Evolutionary conservation across 2,797 vertebrate genomes (phyloP), one percentile per base, ranked within the genome.

Genomic region (Dendrocincla tyrannina): DNA sequence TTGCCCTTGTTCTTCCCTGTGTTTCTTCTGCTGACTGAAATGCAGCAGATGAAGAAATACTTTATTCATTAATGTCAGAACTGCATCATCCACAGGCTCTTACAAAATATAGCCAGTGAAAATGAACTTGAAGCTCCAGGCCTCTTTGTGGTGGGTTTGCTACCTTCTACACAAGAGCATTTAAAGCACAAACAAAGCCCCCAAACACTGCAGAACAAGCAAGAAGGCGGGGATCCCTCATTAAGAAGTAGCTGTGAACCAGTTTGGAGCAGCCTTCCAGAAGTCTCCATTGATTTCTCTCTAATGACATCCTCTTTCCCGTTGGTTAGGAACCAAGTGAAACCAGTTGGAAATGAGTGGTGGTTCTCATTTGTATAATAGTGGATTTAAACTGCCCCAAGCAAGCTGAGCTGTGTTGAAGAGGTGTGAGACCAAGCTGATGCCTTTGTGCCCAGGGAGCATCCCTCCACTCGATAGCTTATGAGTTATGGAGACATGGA

Each of bases 1-100:
- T 83, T 85, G 35, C 37, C 24, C 32, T 87, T 5, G 0, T 95
- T 94, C 50, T 72, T 93, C 67, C 70, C 3, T 60, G 60, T 72
- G 23, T 85, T 88, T 74, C 60, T 91, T 87, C 33, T 1, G 3
- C 79, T 79, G 75, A 92, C 90, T 3, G 50, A 91, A 81, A 69
- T 72, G 70, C 58, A 93, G 72, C 60, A 50, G 63, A 90, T 86
- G 88, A 89, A 96, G 47, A 88, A 91, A 80, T 92, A 35, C 80
- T 96, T 92, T 33, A 90, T 89, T 94, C 86, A 42, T 94, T 86
- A 77, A 56, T 73, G 84, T 92, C 88, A 93, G 66, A 50, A 72
- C 88, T 84, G 62, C 59, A 79, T 74, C 94, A 67, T 94, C 79
- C 56, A 64, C 66, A 76, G 59, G 23, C 62, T 88, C 37, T 95